phyloP scores from a whole-genome alignment of 2,113 vertebrate genomes.

The Machaerirhynchus nigripectus region DNA sequence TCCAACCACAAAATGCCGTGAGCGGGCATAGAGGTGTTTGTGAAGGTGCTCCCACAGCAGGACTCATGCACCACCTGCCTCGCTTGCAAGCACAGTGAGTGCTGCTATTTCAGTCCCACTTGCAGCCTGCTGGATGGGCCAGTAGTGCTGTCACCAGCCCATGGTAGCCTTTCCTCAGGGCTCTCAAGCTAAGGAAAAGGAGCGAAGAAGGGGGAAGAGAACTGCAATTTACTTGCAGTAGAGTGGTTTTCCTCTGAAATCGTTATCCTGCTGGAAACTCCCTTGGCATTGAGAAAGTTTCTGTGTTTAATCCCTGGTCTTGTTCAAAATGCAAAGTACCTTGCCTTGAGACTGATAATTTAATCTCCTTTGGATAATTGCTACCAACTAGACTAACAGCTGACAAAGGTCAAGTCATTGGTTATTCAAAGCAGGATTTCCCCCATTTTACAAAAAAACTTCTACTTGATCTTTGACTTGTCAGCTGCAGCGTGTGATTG shows the following conservation, averaged over 20 bases:
- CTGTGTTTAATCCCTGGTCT: neutral
- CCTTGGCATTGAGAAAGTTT: neutral
- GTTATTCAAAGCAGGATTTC: constrained; percentile 34
- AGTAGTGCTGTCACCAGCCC: neutral
- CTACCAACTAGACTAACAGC: neutral
- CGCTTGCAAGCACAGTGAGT: neutral
- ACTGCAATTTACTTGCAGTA: neutral
- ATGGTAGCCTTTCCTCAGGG: neutral
- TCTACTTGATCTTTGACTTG: neutral
- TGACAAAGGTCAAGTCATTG: constrained; percentile 7
- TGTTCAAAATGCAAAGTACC: neutral
- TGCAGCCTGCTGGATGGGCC: neutral
- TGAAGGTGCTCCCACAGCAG: neutral
- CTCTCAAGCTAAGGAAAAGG: neutral
- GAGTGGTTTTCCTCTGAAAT: neutral
- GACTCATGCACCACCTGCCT: neutral
- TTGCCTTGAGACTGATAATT: neutral
- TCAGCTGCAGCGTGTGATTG: neutral
- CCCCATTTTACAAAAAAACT: neutral
- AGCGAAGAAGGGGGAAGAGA: neutral
- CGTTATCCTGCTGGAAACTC: accelerated
- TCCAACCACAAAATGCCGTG: neutral
- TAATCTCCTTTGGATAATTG: constrained; percentile 29
- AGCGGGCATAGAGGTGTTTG: neutral
- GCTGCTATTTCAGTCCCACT: neutral